Percentiles rank a stretch among this genome's conserved stretches.
Evolutionary conservation across 2,797 vertebrate species (phyloP).

Genomic region (Enteromius mattozi): DNA sequence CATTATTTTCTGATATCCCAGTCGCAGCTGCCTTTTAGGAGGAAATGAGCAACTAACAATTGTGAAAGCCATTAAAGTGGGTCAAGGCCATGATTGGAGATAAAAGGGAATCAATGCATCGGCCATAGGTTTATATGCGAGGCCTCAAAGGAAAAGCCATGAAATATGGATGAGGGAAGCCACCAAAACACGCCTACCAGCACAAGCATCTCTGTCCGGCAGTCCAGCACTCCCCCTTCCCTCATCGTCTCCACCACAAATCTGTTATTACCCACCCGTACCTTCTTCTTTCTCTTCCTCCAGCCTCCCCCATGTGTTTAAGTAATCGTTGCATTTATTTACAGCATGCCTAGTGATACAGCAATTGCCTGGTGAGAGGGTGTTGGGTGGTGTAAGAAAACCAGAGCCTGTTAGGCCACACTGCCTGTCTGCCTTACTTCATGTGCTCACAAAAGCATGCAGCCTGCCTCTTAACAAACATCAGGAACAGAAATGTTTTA

Average conservation of each 20-base stretch:
- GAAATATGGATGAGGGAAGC: slow-evolving; percentile 85
- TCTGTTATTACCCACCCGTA: slow-evolving; percentile 34
- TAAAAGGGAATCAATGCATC: slow-evolving; percentile 77
- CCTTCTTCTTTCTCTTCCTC: slow-evolving; percentile 28
- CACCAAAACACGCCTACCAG: slow-evolving; percentile 75
- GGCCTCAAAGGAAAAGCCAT: slow-evolving; percentile 78
- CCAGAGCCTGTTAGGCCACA: slow-evolving; percentile 9
- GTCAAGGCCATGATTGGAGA: slow-evolving; percentile 72
- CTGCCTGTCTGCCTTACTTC: slow-evolving; percentile 19
- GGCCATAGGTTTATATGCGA: slow-evolving; percentile 68
- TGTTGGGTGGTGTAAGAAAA: slow-evolving; percentile 50
- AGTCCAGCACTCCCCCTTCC: slow-evolving; percentile 62
- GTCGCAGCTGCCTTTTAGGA: slow-evolving; percentile 22
- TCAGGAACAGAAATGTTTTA: background rate
- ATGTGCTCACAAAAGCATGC: background rate
- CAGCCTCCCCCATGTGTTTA: slow-evolving; percentile 23
- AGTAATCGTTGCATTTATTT: background rate
- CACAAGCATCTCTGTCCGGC: slow-evolving; percentile 65
- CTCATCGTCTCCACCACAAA: slow-evolving; percentile 72
- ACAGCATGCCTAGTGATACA: slow-evolving; percentile 52
- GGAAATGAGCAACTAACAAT: slow-evolving; percentile 41
- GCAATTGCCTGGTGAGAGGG: slow-evolving; percentile 66
- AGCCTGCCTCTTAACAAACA: background rate
- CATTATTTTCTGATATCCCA: slow-evolving; percentile 36
- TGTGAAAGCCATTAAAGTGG: slow-evolving; percentile 54